Evolutionary conservation across 92 coral and sea anemone genomes (phyloP).

Genomic region (Phymanthus crucifer): DNA sequence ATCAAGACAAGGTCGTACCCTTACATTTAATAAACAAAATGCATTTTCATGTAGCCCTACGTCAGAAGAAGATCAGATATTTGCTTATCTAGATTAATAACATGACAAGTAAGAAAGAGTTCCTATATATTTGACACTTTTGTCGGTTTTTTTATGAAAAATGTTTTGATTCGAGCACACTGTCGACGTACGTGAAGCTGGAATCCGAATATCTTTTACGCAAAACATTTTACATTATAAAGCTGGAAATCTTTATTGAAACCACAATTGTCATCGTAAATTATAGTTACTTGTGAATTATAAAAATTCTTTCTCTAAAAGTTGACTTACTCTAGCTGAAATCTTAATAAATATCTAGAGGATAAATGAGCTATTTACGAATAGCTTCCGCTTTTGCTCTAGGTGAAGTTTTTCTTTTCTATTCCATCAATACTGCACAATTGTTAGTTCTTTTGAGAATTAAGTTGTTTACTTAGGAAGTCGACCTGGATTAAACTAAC

Average conservation of each 20-base stretch:
- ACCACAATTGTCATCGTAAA: no score
- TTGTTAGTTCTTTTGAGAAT: slow-evolving; percentile 9
- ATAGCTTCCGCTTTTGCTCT: neutral
- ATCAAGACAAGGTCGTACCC: neutral
- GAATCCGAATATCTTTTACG: no score
- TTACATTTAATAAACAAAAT: neutral
- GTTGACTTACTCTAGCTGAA: neutral
- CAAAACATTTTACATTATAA: no score
- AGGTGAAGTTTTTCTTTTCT: neutral
- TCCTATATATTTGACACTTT: neutral
- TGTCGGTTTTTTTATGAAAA: neutral
- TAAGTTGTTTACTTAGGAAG: slow-evolving; percentile 31
- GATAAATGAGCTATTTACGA: neutral
- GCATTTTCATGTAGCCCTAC: neutral
- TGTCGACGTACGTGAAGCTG: no score
- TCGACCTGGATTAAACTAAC: neutral
- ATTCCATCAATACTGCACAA: neutral
- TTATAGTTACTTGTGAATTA: no score
- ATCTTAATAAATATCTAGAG: neutral
- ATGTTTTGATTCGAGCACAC: neutral
- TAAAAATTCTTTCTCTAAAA: neutral
- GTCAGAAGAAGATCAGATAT: neutral
- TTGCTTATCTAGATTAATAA: slow-evolving; percentile 8
- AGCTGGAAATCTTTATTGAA: no score
- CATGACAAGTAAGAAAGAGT: neutral